These are phyloP conservation scores for Palythoa grandiflora DNA, from an alignment of 92 coral and sea anemone species.

Conservation along the genomic window DNA sequence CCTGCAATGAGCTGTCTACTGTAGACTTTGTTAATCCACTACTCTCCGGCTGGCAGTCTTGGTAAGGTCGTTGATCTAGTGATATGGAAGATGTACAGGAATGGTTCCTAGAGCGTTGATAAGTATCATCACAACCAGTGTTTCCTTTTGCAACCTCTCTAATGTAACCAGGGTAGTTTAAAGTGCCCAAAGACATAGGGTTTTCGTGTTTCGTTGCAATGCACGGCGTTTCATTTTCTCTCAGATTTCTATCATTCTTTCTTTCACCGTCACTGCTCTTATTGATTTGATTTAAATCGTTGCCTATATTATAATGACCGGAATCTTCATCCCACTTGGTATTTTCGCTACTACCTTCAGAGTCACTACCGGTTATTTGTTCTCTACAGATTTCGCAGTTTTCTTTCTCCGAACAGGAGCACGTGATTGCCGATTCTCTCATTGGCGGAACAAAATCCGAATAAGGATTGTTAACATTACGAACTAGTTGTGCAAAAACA, in stretches of 20 bases:
- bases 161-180: slow-evolving; percentile 10
- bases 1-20: background rate
- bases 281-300: background rate
- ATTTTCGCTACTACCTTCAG: slow-evolving; percentile 25
- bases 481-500: slow-evolving; percentile 78
- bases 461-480: slow-evolving; percentile 80
- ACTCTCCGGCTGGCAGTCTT: background rate
- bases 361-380: background rate
- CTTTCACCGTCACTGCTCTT: background rate
- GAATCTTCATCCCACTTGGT: background rate
- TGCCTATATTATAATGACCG: background rate
- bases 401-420: slow-evolving; percentile 67
- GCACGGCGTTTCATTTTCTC: background rate
- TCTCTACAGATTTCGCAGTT: slow-evolving; percentile 59
- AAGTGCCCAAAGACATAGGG: background rate
- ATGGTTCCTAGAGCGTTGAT: background rate
- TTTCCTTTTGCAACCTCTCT: background rate
- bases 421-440: slow-evolving; percentile 82
- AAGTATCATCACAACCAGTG: background rate
- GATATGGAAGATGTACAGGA: background rate
- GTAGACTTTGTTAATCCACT: slow-evolving; percentile 30
- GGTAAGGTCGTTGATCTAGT: slow-evolving; percentile 7
- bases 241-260: background rate
- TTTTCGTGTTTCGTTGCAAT: background rate
- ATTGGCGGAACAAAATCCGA: slow-evolving; percentile 87